Evolutionary conservation across 2,797 vertebrate genomes (phyloP), one percentile per base, ranked within the genome.

Genomic region (Sylvilagus floridanus): DNA sequence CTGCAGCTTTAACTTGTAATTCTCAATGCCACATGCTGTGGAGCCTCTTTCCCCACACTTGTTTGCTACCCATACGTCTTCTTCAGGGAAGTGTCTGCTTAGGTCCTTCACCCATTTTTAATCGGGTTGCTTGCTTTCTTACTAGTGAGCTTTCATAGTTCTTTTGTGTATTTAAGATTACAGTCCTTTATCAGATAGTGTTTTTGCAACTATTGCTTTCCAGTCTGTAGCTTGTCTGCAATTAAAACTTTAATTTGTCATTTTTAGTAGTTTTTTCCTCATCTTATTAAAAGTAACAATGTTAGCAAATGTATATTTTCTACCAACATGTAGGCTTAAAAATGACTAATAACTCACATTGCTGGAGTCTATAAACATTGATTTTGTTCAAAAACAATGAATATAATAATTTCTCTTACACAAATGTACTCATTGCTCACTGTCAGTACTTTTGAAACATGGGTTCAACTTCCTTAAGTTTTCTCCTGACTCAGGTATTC

Each of bases 271-370:
- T 1, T 7, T 84, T 75, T 87, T 22, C 62, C 37, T 65, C 2
- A 57, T 84, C n/a, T 71, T 78, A n/a, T 90, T 84, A 73, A 92
- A 94, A 47, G 32, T 73, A 83, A 93, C 7, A 1, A 69, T 72
- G 77, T 83, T 72, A 78, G 17, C 21, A 94, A 87, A 68, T 87
- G 6, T 57, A 28, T 73, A 32, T 11, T 37, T 24, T 91, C 26
- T 73, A 84, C 47, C 1, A 76, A 37, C 28, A 84, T 69, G 32
- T 5, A 52, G 2, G 78, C 87, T 78, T 60, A 28, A 19, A 93
- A 93, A 84, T 54, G 37, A 94, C 42, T 47, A 47, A 72, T 52
- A 50, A 22, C 73, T 71, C 66, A 72, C 6, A 60, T 17, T 66
- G 21, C n/a, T 32, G 26, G 90, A 92, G 68, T 82, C 57, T 62